A percentile compares a stretch with the other conserved stretches of the same genome.
phyloP scores from a whole-genome alignment of 2,888 invertebrate genomes.

The Nomada hirtipes region DNA sequence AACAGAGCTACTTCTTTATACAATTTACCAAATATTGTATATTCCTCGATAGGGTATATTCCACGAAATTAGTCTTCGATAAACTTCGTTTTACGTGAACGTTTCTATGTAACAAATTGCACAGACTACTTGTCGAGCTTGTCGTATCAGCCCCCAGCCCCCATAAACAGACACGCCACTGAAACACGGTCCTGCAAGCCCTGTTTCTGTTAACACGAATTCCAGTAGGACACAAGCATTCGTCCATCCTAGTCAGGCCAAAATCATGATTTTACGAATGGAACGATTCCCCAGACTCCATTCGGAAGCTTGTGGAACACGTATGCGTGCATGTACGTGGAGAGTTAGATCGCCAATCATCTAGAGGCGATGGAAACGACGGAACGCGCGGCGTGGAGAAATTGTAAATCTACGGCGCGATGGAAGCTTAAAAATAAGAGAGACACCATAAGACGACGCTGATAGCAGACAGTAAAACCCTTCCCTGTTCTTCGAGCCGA shows the following conservation, averaged over 20 bases:
- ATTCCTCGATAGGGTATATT: too few species aligned
- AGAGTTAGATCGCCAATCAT: background rate
- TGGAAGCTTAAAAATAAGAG: constrained; percentile 31
- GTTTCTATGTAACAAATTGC: too few species aligned
- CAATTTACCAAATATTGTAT: too few species aligned
- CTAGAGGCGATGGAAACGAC: background rate
- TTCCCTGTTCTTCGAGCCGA: background rate
- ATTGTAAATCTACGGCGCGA: constrained; percentile 9
- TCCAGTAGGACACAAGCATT: background rate
- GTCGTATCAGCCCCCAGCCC: too few species aligned
- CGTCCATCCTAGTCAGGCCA: background rate
- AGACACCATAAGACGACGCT: constrained; percentile 36
- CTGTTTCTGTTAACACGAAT: too few species aligned
- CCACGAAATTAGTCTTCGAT: too few species aligned
- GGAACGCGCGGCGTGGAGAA: background rate
- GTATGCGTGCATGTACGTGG: too few species aligned
- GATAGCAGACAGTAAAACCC: constrained; percentile 41
- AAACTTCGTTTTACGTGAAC: too few species aligned
- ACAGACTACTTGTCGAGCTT: too few species aligned
- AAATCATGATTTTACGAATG: background rate
- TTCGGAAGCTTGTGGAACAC: background rate
- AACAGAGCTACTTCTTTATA: too few species aligned
- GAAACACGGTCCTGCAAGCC: background rate
- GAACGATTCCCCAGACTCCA: constrained; percentile 5
- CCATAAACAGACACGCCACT: too few species aligned